Evolutionary conservation across 2,797 vertebrate genomes (phyloP).

Genomic region (Onychomys torridus): DNA sequence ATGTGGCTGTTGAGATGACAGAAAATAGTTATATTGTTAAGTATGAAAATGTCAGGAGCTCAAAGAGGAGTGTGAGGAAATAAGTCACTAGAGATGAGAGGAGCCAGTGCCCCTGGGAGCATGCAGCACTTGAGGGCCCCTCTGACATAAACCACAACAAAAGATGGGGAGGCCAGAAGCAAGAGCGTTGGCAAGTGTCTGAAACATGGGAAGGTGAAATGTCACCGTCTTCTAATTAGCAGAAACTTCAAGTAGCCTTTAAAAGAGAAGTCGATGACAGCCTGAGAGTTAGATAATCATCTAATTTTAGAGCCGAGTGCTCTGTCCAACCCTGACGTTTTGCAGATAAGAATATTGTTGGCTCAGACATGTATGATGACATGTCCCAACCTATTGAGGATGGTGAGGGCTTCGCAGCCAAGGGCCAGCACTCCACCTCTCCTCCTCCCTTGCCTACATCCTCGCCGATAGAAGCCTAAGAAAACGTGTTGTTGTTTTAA

Average conservation of each 20-base stretch:
- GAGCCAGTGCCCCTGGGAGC: background rate
- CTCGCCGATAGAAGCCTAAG: background rate
- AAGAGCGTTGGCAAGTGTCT: background rate
- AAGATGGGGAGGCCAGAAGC: background rate
- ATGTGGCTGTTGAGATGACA: background rate
- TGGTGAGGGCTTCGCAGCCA: background rate
- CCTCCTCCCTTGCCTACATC: background rate
- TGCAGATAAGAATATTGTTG: conserved; percentile 29
- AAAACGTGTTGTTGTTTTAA: background rate
- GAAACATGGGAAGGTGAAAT: background rate
- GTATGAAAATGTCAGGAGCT: background rate
- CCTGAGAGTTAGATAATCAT: conserved; percentile 38
- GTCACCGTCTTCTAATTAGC: conserved; percentile 32
- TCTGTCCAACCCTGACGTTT: background rate
- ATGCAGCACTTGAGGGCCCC: background rate
- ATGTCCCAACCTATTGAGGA: background rate
- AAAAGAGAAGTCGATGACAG: conserved; percentile 20
- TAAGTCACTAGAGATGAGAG: background rate
- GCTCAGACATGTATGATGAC: background rate
- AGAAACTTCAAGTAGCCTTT: conserved; percentile 50
- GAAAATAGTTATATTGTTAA: background rate
- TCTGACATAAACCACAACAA: background rate
- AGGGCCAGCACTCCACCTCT: background rate
- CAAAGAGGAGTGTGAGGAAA: background rate
- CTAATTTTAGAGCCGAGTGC: conserved; percentile 22